Percentiles rank a stretch among this genome's conserved stretches.
These are phyloP conservation scores for Esperia sulphurella DNA, from an alignment of 2,888 invertebrate species.

Conservation along the genomic window DNA sequence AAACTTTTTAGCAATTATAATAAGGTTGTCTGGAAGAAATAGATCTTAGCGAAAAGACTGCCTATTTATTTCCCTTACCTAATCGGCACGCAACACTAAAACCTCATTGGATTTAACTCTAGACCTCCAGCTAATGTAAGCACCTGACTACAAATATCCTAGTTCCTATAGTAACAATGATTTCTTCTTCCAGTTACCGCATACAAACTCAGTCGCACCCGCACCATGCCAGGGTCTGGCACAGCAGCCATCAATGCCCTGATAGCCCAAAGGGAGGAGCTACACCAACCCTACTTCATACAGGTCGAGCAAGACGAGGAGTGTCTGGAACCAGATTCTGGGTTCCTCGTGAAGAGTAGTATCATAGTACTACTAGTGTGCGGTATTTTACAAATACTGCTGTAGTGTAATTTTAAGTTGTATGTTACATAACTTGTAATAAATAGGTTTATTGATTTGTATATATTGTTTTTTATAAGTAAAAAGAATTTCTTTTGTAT, in stretches of 20 bases:
- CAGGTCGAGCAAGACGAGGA: conserved; percentile 38
- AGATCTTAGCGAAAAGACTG: too few species aligned
- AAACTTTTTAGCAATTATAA: too few species aligned
- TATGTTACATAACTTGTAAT: neutral
- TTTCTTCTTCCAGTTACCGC: conserved; percentile 45
- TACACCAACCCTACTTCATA: conserved; percentile 50
- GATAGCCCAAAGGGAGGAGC: conserved; percentile 37
- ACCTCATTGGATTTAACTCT: too few species aligned
- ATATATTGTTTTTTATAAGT: neutral
- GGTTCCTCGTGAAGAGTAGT: conserved; percentile 50
- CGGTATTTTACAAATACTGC: conserved; percentile 33
- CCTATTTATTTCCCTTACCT: too few species aligned
- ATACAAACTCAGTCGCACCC: conserved; percentile 57
- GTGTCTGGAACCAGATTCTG: conserved; percentile 55
- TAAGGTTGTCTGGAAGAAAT: too few species aligned
- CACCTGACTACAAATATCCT: too few species aligned
- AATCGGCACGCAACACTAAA: too few species aligned
- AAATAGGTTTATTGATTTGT: neutral
- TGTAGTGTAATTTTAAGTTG: conserved; percentile 19
- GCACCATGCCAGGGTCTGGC: conserved; percentile 29
- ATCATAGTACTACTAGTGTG: conserved; percentile 50
- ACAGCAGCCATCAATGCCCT: conserved; percentile 30
- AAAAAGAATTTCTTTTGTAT: neutral
- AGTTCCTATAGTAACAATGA: neutral
- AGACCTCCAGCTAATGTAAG: too few species aligned